Conservation (phyloP, 2,888 invertebrate genomes). For the Drosophila parthenogenetica region DNA sequence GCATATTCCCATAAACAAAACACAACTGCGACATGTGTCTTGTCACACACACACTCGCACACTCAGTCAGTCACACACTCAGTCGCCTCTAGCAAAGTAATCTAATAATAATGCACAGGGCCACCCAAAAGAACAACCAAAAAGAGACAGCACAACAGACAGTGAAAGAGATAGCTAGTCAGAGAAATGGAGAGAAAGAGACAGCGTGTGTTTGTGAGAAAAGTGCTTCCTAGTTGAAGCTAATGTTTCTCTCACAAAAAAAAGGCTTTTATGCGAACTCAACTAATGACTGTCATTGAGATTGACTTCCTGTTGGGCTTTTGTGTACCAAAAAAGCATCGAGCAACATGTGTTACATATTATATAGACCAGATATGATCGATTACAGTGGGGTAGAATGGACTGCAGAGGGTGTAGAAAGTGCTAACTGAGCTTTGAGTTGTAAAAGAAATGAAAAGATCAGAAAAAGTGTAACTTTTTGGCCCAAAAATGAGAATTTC, state of each 20-base stretch:
- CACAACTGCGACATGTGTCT: slow-evolving; percentile 56
- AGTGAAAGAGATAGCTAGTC: background rate
- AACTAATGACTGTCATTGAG: slow-evolving; percentile 59
- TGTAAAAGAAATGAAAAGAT: no score
- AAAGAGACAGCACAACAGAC: slow-evolving; percentile 1
- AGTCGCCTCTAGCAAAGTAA: slow-evolving; percentile 43
- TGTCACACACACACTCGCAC: slow-evolving; percentile 6
- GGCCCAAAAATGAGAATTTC: no score
- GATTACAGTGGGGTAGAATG: background rate
- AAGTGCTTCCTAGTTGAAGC: slow-evolving; percentile 14
- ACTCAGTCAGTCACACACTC: background rate
- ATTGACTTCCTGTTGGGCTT: slow-evolving; percentile 54
- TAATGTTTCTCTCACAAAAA: slow-evolving; percentile 23
- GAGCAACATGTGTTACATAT: slow-evolving; percentile 29
- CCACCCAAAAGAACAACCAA: slow-evolving; percentile 37
- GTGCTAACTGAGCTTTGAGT: background rate
- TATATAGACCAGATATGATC: slow-evolving; percentile 8
- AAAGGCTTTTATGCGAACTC: slow-evolving; percentile 35
- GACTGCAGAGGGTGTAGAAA: background rate
- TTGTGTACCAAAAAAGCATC: slow-evolving; percentile 8
- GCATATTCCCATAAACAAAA: slow-evolving; percentile 65
- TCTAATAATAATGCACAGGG: slow-evolving; percentile 62
- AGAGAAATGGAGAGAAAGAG: background rate
- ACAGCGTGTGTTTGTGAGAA: background rate
- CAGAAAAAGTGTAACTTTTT: no score